A percentile compares a stretch with the other conserved stretches of the same genome.
Evolutionary conservation across 2,113 vertebrate species (phyloP).

Genomic region (Seriola rivoliana): DNA sequence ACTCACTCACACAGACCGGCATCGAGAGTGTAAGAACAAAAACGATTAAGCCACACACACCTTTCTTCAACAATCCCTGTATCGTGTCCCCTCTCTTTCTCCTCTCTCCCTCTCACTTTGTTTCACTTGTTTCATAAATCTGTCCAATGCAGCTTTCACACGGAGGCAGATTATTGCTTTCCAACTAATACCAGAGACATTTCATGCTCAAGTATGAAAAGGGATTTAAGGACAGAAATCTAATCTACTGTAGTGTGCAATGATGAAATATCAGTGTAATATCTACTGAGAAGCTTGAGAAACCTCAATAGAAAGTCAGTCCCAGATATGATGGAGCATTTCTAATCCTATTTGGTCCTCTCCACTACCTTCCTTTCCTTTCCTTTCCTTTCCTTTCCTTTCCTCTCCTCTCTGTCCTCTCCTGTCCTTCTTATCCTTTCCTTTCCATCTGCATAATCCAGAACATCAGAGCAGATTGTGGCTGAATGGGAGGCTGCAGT

Average conservation of each 20-base stretch:
- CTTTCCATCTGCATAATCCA: slow-evolving; percentile 38
- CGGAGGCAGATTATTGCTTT: slow-evolving; percentile 70
- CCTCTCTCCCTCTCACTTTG: slow-evolving; percentile 31
- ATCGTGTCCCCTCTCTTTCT: not conserved
- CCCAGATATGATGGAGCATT: slow-evolving; percentile 63
- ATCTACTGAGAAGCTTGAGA: slow-evolving; percentile 58
- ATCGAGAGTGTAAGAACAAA: slow-evolving; percentile 10
- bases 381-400: slow-evolving; percentile 4
- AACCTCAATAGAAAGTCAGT: slow-evolving; percentile 60
- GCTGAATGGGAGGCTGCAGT: slow-evolving; percentile 49
- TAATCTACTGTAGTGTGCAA: slow-evolving; percentile 64
- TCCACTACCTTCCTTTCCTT: slow-evolving; percentile 4
- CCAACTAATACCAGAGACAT: slow-evolving; percentile 69
- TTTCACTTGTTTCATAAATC: slow-evolving; percentile 50
- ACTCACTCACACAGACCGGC: not conserved
- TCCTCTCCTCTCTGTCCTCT: not conserved
- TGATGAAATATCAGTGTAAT: slow-evolving; percentile 81
- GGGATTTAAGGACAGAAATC: slow-evolving; percentile 76
- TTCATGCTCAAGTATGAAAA: slow-evolving; percentile 72
- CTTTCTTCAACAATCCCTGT: slow-evolving; percentile 5
- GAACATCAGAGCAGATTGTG: slow-evolving; percentile 41
- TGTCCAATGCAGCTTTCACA: slow-evolving; percentile 55
- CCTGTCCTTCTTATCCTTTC: not conserved
- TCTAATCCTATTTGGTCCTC: slow-evolving; percentile 60
- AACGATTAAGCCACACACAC: slow-evolving; percentile 27